These are phyloP conservation scores for Melitaea cinxia DNA, from an alignment of 1,140 invertebrate genomes.

Conservation along the genomic window DNA sequence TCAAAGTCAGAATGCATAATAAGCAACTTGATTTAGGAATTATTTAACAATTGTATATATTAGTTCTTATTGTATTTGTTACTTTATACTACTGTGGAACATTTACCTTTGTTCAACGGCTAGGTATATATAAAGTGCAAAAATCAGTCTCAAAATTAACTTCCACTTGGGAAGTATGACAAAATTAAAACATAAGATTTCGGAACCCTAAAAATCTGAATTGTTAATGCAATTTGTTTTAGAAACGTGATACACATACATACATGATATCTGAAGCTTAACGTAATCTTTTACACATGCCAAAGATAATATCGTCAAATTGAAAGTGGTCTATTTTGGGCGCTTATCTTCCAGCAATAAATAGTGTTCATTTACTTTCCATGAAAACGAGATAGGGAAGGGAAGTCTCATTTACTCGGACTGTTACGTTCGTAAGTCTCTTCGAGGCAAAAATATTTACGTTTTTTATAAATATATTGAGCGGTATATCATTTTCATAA, in stretches of 20 bases:
- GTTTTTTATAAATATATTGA: too few relatives aligned
- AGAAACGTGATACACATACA: constrained; percentile 11
- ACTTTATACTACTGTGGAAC: too few relatives aligned
- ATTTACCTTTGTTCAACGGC: too few relatives aligned
- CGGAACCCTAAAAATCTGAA: not conserved
- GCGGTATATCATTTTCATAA: too few relatives aligned
- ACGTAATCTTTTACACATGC: constrained; percentile 53
- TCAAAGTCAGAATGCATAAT: too few relatives aligned
- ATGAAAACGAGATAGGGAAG: not conserved
- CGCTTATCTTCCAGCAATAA: constrained; percentile 53
- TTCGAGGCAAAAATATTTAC: not conserved
- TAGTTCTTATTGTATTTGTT: too few relatives aligned
- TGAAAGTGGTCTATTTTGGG: constrained; percentile 56
- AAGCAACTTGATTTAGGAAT: too few relatives aligned
- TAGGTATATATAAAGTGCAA: too few relatives aligned
- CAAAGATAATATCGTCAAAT: constrained; percentile 53
- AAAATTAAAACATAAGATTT: not conserved
- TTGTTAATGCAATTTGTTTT: not conserved
- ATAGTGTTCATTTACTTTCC: constrained; percentile 14
- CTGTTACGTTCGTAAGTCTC: not conserved
- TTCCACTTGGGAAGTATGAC: too few relatives aligned
- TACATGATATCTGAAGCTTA: constrained; percentile 44
- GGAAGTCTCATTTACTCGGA: not conserved
- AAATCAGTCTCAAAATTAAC: too few relatives aligned
- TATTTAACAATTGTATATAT: too few relatives aligned